Base-by-base conservation (phyloP, 1,140 invertebrate species). In the Stegodyphus mimosarum region DNA sequence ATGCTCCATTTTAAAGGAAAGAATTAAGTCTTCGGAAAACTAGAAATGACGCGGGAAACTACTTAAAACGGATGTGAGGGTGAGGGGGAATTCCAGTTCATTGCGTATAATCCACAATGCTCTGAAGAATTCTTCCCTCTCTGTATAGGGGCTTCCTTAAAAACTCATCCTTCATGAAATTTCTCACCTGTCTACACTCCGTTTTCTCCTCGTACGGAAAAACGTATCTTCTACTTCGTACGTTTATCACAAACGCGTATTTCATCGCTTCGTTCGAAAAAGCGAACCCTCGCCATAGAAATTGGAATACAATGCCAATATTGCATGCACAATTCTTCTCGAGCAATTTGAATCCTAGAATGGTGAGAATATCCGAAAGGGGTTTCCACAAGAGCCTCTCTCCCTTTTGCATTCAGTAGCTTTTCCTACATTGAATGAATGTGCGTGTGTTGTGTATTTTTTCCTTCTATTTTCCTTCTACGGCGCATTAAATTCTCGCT, bases 261-360 rank as follows among this genome's bases (percentile, higher is more conserved):
- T 55, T 15, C 17, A 72, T 64, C 53, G 49, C 51, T 70, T 49
- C n/a, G 33, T 33, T 55, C 52, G 64, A 33, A 33, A 33, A 33
- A 33, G 33, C 77, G 9, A 53, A 60, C 9, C 18, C 33, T 48
- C 51, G 15, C 51, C 33, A 80, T 80, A 51, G 66, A 72, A 84
- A 84, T 48, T 51, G 49, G 63, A 33, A 48, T 48, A 84, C 81
- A 84, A 84, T 75, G n/a, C 81, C 72, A 75, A 75, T 66, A 75
- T 18, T 60, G 60, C 17, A 63, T 15, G 78, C 48, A 81, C 33
- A 33, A 33, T 81, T 81, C 78, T 81, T 84, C 63, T 10, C 55
- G 6, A 49, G 72, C 81, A 84, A 84, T 83, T 83, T 83, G 80
- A 66, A 83, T 83, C n/a, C 55, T 9, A 18, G 64, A 52, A 15